A percentile compares a stretch with the other conserved stretches of the same genome.
phyloP scores from a whole-genome alignment of 2,888 invertebrate genomes.

The Hipparchia semele region DNA sequence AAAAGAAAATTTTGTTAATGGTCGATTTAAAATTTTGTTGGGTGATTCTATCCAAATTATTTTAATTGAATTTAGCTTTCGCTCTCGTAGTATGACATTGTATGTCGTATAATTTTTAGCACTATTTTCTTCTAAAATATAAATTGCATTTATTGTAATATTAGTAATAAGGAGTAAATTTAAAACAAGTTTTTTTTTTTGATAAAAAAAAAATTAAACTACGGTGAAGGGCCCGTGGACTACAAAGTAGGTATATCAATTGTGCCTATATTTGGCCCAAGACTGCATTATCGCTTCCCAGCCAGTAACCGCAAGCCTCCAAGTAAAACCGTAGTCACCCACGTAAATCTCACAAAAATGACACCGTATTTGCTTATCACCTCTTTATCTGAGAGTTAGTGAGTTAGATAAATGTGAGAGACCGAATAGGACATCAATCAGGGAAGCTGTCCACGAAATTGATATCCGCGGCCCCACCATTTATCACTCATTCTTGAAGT shows the following conservation, averaged over 20 bases:
- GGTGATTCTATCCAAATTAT: constrained; percentile 1
- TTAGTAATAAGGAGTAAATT: no score
- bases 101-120: background rate
- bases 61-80: background rate
- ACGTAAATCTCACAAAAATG: background rate
- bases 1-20: background rate
- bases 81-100: background rate
- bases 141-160: no score
- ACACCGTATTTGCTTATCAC: constrained; percentile 4
- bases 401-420: constrained; percentile 15
- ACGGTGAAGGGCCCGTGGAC: no score
- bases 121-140: no score
- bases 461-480: constrained; percentile 13
- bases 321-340: background rate
- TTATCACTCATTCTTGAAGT: constrained; percentile 14
- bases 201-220: no score
- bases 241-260: no score
- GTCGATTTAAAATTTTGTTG: background rate
- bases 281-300: no score
- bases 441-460: constrained; percentile 17
- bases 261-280: background rate
- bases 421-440: constrained; percentile 19
- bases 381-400: constrained; percentile 6
- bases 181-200: no score
- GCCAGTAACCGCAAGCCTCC: background rate